Evolutionary conservation across 1,140 invertebrate genomes (phyloP), one percentile per base, ranked within the genome.

Genomic region (Meloidogyne exigua): DNA sequence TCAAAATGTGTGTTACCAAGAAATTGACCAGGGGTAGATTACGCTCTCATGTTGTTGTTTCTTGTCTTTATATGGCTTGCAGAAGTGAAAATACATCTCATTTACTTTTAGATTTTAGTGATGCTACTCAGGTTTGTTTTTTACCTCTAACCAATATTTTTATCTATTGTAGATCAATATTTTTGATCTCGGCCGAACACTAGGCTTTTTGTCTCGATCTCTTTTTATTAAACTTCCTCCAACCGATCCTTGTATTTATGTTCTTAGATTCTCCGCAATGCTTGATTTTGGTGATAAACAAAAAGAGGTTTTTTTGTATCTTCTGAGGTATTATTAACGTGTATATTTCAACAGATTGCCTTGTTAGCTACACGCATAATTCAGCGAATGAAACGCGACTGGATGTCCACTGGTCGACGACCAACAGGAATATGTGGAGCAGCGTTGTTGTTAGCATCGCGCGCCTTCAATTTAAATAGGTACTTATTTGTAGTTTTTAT

Each of bases 51-150:
- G 95, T 98, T 76, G 92, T 96, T 87, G 95, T 95, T 73, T 95
- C 96, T 64, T 99, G 96, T 90, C 92, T 99, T 11, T 99, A 99
- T 85, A 94, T 99, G 80, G 96, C 95, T 2, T 98, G 96, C 85
- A 90, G 96, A 77, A 93, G 93, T 25, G 95, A 97, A 89, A 92
- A 92, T 75, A 97, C 95, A 77, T 91, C 93, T 79, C 95, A 93
- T 94, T 93, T 93, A 91, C 89, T 98, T n/a, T 93, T 99, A 81
- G 96, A 99, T 88, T 95, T 98, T 63, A 96, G 95, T 89, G 96
- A 99, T 90, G 92, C 95, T 39, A 91, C 97, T 32, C 89, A 90
- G 86, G 89, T 90, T 81, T 79, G 80, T 66, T 42, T 64, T 23
- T 13, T 15, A 36, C 36, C 28, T 69, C 10, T 39, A 28, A 11